Evolutionary conservation across 2,797 vertebrate species (phyloP).

Genomic region (Channallabes apus): DNA sequence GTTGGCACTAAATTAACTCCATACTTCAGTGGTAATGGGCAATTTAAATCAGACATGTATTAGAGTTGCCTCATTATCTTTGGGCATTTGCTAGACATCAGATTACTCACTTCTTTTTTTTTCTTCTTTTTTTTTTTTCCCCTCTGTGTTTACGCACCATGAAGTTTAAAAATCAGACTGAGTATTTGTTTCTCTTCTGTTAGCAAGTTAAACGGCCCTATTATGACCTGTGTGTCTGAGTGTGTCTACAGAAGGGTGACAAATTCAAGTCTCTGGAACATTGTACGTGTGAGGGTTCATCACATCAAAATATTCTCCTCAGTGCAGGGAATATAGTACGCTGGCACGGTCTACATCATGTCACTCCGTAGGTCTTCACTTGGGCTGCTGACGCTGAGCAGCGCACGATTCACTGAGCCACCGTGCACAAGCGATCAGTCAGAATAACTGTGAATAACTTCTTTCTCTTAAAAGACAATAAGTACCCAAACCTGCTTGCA

Average conservation of each 20-base stretch:
- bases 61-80: slow-evolving; percentile 43
- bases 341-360: neutral
- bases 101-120: slow-evolving; percentile 30
- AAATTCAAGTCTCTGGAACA: neutral
- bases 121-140: slow-evolving; percentile 16
- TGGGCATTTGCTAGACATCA: slow-evolving; percentile 24
- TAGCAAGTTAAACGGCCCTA: slow-evolving; percentile 40
- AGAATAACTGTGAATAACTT: too few relatives aligned
- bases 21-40: slow-evolving; percentile 26
- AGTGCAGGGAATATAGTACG: neutral
- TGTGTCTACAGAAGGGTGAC: neutral
- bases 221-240: slow-evolving; percentile 35
- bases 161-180: slow-evolving; percentile 13
- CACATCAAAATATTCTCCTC: neutral
- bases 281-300: neutral
- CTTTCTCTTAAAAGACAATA: neutral
- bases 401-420: neutral
- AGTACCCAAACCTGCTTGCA: neutral
- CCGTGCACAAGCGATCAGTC: neutral
- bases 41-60: slow-evolving; percentile 30
- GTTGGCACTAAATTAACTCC: slow-evolving; percentile 23
- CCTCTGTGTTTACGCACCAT: neutral
- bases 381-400: neutral
- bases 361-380: neutral
- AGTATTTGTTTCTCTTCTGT: slow-evolving; percentile 31